A percentile compares a stretch with the other conserved stretches of the same genome.
Conservation (phyloP, 2,888 invertebrate genomes). For the Xestia c-nigrum region DNA sequence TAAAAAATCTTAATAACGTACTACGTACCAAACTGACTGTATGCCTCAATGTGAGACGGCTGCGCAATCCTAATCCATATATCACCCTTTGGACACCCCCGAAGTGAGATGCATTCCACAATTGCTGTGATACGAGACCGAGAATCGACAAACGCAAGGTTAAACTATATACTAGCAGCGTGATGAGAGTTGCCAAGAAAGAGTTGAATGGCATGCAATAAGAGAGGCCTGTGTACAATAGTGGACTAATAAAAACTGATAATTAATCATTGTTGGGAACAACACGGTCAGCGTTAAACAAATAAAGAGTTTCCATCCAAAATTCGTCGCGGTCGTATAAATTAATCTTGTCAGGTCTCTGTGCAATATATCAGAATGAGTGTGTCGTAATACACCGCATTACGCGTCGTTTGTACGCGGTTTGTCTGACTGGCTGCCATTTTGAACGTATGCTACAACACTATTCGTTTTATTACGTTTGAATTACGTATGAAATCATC, state of each 20-base stretch:
- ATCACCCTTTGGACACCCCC: background rate
- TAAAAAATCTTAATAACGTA: too few species aligned
- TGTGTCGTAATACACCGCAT: conserved; percentile 71
- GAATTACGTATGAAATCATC: conserved; percentile 11
- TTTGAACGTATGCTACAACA: conserved; percentile 36
- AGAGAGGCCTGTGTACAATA: background rate
- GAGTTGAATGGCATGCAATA: background rate
- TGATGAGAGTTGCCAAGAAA: background rate
- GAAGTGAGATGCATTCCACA: background rate
- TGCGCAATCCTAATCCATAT: background rate
- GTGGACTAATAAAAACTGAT: background rate
- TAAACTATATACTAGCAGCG: background rate
- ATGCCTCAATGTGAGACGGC: background rate
- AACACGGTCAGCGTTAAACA: conserved; percentile 29
- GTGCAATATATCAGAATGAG: conserved; percentile 73
- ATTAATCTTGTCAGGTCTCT: conserved; percentile 71
- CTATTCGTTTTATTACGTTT: conserved; percentile 28
- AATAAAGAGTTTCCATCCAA: conserved; percentile 53
- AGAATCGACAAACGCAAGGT: background rate
- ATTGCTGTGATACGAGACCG: background rate
- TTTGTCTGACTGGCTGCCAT: conserved; percentile 59
- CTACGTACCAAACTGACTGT: background rate
- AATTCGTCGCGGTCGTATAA: conserved; percentile 60
- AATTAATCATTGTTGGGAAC: background rate
- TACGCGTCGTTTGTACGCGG: conserved; percentile 70